phyloP scores from a whole-genome alignment of 1,140 invertebrate species.

The Tetramorium alpestre region DNA sequence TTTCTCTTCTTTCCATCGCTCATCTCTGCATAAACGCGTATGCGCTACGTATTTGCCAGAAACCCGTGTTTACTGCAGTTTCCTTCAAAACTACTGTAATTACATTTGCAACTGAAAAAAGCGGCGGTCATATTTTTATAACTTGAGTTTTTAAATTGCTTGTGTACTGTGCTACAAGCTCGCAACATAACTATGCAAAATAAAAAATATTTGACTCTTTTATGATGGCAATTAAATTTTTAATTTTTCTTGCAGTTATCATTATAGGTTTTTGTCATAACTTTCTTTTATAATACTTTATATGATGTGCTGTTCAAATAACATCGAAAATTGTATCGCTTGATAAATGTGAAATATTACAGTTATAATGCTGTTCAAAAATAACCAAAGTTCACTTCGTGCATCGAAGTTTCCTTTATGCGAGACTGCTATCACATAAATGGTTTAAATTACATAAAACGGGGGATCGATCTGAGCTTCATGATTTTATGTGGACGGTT shows the following conservation, averaged over 20 bases:
- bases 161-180: not conserved
- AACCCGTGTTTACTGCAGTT: slow-evolving; percentile 37
- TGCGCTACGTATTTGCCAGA: slow-evolving; percentile 7
- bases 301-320: not conserved
- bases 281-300: not conserved
- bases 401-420: slow-evolving; percentile 12
- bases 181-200: not conserved
- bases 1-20: not conserved
- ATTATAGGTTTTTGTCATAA: not conserved
- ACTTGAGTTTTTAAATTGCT: slow-evolving; percentile 22
- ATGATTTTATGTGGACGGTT: slow-evolving; percentile 11
- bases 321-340: not conserved
- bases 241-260: not conserved
- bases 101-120: slow-evolving; percentile 46
- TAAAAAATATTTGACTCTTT: not conserved
- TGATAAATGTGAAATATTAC: not conserved
- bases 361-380: not conserved
- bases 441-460: slow-evolving; percentile 43
- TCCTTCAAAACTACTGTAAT: slow-evolving; percentile 15
- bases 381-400: slow-evolving; percentile 2
- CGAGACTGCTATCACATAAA: not conserved
- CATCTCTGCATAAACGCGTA: not conserved
- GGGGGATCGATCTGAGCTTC: not conserved
- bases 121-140: slow-evolving; percentile 13
- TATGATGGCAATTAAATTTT: not conserved